phyloP scores from a whole-genome alignment of 2,888 invertebrate species.

The Polyommatus iphigenia region DNA sequence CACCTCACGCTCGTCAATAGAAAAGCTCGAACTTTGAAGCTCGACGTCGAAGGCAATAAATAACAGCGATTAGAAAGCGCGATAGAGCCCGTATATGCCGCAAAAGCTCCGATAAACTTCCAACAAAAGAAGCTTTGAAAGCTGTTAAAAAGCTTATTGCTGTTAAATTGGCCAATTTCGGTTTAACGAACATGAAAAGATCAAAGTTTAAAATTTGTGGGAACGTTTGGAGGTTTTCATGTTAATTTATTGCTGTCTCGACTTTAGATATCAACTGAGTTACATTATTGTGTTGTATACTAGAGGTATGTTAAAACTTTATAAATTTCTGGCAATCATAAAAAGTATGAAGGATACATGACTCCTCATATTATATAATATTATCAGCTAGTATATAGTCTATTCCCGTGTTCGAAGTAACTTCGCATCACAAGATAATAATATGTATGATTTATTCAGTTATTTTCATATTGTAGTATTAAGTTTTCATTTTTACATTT shows the following conservation, averaged over 20 bases:
- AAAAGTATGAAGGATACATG: too few species aligned
- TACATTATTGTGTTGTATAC: neutral
- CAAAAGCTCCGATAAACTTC: slow-evolving; percentile 30
- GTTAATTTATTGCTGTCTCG: slow-evolving; percentile 2
- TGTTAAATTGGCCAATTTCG: slow-evolving; percentile 14
- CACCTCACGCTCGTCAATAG: slow-evolving; percentile 15
- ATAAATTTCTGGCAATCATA: too few species aligned
- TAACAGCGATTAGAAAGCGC: slow-evolving; percentile 30
- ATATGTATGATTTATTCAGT: too few species aligned
- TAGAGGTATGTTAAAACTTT: neutral
- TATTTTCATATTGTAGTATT: too few species aligned
- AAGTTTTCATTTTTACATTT: too few species aligned
- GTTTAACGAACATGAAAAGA: slow-evolving; percentile 12
- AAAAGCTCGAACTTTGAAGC: slow-evolving; percentile 28
- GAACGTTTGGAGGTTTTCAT: neutral
- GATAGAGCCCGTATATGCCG: slow-evolving; percentile 31
- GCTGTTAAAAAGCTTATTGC: slow-evolving; percentile 23
- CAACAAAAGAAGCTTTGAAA: slow-evolving; percentile 26
- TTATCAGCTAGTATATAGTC: too few species aligned
- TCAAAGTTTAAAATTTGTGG: slow-evolving; percentile 1
- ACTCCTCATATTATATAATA: too few species aligned
- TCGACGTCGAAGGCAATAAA: slow-evolving; percentile 26
- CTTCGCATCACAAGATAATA: too few species aligned
- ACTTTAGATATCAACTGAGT: neutral
- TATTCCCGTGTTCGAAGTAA: too few species aligned